These are phyloP conservation scores for Phylloscopus collybita DNA, from an alignment of 2,797 vertebrate genomes.

Conservation along the genomic window DNA sequence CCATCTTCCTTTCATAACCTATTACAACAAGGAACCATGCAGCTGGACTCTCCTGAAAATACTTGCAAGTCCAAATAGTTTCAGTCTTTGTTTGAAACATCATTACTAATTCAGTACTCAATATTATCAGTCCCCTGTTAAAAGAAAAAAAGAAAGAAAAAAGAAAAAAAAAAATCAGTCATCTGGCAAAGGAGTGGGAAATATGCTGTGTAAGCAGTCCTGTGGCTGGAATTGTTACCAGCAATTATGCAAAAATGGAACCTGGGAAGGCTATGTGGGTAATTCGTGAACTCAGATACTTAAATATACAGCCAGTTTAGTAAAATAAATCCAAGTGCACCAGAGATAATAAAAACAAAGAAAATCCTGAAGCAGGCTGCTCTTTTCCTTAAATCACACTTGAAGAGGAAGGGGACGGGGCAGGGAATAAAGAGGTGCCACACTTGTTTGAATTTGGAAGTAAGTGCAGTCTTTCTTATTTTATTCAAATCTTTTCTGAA, in stretches of 20 bases:
- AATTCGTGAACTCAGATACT: not conserved
- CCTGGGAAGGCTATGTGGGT: not conserved
- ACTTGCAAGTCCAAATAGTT: not conserved
- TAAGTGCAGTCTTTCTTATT: not conserved
- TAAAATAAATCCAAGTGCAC: slow-evolving; percentile 7
- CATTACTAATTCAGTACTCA: not conserved
- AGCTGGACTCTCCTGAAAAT: not conserved
- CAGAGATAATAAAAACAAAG: not conserved
- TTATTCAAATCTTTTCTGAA: not conserved
- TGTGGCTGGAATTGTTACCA: not conserved
- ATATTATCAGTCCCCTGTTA: not conserved
- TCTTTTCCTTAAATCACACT: not conserved
- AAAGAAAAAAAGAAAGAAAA: not conserved
- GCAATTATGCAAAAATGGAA: not conserved
- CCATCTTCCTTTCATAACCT: no score
- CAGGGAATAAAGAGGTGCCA: not conserved
- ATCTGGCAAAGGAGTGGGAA: not conserved
- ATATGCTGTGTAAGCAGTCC: not conserved
- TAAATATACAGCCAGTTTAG: not conserved
- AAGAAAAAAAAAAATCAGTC: not conserved
- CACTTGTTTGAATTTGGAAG: not conserved
- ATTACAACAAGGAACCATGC: not conserved
- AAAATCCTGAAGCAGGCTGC: not conserved
- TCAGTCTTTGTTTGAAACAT: not conserved
- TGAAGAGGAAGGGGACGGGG: not conserved